Conservation (phyloP, 2,888 invertebrate species). For the Tuberolachnus salignus region DNA sequence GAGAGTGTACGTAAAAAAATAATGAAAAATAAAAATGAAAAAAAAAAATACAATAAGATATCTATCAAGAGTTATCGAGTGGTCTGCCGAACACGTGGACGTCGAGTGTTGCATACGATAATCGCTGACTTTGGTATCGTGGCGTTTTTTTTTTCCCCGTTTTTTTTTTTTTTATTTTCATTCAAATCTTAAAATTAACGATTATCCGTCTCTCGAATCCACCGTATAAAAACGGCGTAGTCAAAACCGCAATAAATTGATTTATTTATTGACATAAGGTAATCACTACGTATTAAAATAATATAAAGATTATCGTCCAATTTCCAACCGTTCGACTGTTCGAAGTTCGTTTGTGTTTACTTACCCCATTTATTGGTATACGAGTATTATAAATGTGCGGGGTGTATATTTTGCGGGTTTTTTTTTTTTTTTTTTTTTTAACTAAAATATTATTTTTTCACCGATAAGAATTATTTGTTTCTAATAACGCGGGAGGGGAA, state of each 20-base stretch:
- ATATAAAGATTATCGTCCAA: no score
- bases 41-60: slow-evolving; percentile 21
- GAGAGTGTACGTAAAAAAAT: not conserved
- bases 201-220: slow-evolving; percentile 37
- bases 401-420: no score
- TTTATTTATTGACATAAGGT: not conserved
- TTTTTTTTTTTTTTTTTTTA: no score
- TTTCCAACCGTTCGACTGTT: no score
- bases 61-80: slow-evolving; percentile 49
- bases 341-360: no score
- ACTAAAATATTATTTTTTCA: no score
- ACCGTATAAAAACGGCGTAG: not conserved
- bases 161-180: no score
- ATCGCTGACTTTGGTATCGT: slow-evolving; percentile 33
- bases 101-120: slow-evolving; percentile 35
- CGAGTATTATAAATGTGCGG: no score
- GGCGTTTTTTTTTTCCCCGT: no score
- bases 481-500: no score
- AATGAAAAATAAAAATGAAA: not conserved
- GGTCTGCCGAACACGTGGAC: slow-evolving; percentile 45
- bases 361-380: no score
- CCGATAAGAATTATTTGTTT: no score
- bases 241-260: not conserved
- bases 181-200: slow-evolving; percentile 17
- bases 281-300: not conserved